Evolutionary conservation across 2,797 vertebrate genomes (phyloP), one percentile per base, ranked within the genome.

Genomic region (Sciurus vulgaris): DNA sequence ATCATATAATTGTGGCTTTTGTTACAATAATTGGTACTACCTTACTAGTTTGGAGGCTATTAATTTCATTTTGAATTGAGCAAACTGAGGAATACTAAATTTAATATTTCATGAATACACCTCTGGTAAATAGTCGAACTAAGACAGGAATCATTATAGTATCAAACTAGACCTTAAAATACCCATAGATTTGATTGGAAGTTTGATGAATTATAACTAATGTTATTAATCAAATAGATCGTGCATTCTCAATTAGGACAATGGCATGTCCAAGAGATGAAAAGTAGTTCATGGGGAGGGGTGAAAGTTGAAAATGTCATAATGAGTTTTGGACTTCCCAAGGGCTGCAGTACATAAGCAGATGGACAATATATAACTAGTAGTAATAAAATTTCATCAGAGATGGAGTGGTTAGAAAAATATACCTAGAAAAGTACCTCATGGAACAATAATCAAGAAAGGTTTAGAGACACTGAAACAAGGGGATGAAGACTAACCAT

Each of bases 31-130:
- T 63, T 24, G 72, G 1, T 9, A 12, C 76, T 83, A 70, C 44
- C 26, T 65, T 77, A 76, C 22, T 38, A n/a, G 51, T 30, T 79
- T n/a, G 8, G 11, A 35, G 63, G 38, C 38, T 24, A 22, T 78
- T 35, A 56, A 38, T 95, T 86, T 74, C 54, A 56, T 38, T 56
- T 74, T 91, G 54, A 86, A 76, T 74, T 70, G 28, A 83, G 54
- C n/a, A 84, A 88, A 84, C 2, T 54, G 54, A 89, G 44, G 47
- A 85, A 47, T 47, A 89, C 18, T 72, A 47, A 56, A 35, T 65
- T 61, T 85, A 84, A 33, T 69, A 49, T 78, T 33, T 72, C 10
- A 30, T 49, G 24, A 84, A 47, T 3, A 65, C 33, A 54, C 3
- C 78, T 63, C 67, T 35, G 2, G 12, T 44, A 88, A 83, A 63